Evolutionary conservation across 2,113 vertebrate genomes (phyloP), one percentile per base, ranked within the genome.

Genomic region (Mungos mungo): DNA sequence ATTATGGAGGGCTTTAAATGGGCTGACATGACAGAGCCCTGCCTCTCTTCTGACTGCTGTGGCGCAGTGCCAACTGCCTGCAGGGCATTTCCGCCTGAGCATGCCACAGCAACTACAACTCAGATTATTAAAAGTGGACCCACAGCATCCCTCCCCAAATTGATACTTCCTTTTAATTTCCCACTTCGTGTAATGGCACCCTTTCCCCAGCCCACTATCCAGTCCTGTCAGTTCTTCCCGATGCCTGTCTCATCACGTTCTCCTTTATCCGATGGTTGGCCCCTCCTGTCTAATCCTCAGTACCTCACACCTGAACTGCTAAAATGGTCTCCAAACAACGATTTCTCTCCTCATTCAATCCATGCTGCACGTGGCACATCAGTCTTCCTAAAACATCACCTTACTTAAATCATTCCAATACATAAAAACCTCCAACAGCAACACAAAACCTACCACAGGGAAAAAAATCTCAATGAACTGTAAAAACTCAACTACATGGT

Each of bases 401-500:
- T 80, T 71, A 45, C 83, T 83, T 86, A 87, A 95, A 38, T 87
- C 47, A 68, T 95, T 72, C 38, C 57, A 76, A 81, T 33, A 85
- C 33, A 88, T 80, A 89, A 94, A 94, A 79, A 69, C 50, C 31
- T 77, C 52, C 31, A 69, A 92, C 7, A 72, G 54, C n/a, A 89
- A 94, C 9, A 35, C 2, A 81, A 92, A 93, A 90, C 31, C 72
- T 45, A 81, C 33, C 65, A 69, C 9, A 92, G n/a, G 5, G 2
- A 29, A 15, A 72, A 76, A 65, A 35, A 63, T 25, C 65, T 84
- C 82, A 92, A 3, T 16, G 33, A 84, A 82, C 31, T 38, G 5
- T 50, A 83, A 90, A 74, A 97, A 94, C 50, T 91, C 60, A 96
- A 92, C 25, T 65, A 94, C 41, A 57, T 29, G 47, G 18, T 54